phyloP scores from a whole-genome alignment of 2,888 invertebrate species.

The Steinernema scapterisci region DNA sequence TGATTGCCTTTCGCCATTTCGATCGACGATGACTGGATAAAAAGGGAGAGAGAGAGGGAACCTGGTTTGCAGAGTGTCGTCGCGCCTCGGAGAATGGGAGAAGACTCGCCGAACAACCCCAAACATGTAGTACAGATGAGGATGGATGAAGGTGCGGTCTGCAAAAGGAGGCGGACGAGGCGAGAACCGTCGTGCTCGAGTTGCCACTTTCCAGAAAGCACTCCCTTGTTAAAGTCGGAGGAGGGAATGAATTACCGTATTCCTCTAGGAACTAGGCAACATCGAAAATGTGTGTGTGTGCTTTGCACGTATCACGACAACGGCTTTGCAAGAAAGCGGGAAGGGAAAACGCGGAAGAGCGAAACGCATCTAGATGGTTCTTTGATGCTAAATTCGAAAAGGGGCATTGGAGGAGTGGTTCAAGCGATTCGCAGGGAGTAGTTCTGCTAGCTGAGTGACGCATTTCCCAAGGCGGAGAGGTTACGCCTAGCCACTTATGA shows the following conservation, averaged over 20 bases:
- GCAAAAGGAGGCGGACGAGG: neutral
- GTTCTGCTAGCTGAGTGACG: conserved; percentile 5
- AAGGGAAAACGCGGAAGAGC: neutral
- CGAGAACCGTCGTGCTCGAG: neutral
- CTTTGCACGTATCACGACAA: conserved; percentile 16
- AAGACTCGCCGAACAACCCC: conserved; percentile 21
- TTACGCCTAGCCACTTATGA: conserved; percentile 29
- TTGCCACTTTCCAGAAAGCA: neutral
- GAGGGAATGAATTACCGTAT: neutral
- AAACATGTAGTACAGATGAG: conserved; percentile 24
- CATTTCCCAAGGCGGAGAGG: conserved; percentile 27
- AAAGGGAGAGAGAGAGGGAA: conserved; percentile 10
- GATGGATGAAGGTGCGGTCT: conserved; percentile 6
- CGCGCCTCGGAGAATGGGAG: conserved; percentile 26
- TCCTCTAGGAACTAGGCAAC: neutral
- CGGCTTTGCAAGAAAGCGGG: conserved; percentile 6
- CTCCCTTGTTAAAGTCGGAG: neutral
- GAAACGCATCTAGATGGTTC: conserved; percentile 21
- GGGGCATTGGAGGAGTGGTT: conserved; percentile 19
- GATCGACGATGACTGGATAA: conserved; percentile 25
- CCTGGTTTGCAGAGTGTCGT: conserved; percentile 19
- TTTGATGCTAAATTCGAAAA: conserved; percentile 28
- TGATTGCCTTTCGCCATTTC: conserved; percentile 31
- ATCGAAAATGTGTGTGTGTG: neutral
- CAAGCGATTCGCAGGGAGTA: conserved; percentile 19